phyloP scores from a whole-genome alignment of 1,140 invertebrate genomes.

The Chironomus striatipennis region DNA sequence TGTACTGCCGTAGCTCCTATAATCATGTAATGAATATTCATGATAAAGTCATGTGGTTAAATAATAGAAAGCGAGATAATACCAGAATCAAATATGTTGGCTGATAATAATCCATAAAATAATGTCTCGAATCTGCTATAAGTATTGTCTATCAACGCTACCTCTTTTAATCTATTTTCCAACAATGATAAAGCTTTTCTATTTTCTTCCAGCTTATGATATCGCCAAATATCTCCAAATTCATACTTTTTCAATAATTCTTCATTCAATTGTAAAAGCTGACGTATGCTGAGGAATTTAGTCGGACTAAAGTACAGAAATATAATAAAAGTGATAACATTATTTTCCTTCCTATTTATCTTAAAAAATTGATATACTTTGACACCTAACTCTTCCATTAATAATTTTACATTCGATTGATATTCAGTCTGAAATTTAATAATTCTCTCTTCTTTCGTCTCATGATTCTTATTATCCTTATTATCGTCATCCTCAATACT shows the following conservation, averaged over 20 bases:
- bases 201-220: slow-evolving; percentile 56
- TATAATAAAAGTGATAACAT: neutral
- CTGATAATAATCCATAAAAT: slow-evolving; percentile 50
- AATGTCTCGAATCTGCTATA: slow-evolving; percentile 50
- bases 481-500: neutral
- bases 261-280: slow-evolving; percentile 84
- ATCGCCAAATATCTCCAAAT: slow-evolving; percentile 86
- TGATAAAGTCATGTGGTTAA: neutral
- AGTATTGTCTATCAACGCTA: slow-evolving; percentile 47
- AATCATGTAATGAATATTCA: neutral
- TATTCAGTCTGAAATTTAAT: neutral
- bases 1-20: slow-evolving; percentile 69
- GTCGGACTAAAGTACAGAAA: neutral
- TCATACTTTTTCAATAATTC: slow-evolving; percentile 82
- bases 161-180: slow-evolving; percentile 44
- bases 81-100: slow-evolving; percentile 97
- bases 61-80: neutral
- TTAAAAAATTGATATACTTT: slow-evolving; percentile 4
- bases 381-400: slow-evolving; percentile 3
- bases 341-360: neutral
- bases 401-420: neutral
- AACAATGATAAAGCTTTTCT: slow-evolving; percentile 45
- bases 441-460: neutral
- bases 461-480: neutral
- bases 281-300: slow-evolving; percentile 48